These are phyloP conservation scores for Catharus bicknelli DNA, from an alignment of 2,113 vertebrate species.

Conservation along the genomic window DNA sequence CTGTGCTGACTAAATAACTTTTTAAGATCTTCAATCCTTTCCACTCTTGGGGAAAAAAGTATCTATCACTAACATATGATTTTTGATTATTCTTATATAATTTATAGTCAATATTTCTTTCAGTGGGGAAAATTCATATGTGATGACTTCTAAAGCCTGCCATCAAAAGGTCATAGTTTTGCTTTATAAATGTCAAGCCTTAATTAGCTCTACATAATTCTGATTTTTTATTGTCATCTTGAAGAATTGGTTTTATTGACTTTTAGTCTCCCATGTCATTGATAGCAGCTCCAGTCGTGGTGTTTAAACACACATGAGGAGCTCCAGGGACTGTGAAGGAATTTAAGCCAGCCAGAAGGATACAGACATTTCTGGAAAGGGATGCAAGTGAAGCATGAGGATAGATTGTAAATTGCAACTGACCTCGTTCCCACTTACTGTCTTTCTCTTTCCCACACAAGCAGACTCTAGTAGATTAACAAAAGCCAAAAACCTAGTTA, in stretches of 20 bases:
- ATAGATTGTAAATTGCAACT: not conserved
- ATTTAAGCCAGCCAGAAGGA: slow-evolving; percentile 41
- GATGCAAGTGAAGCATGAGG: slow-evolving; percentile 32
- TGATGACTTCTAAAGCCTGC: not conserved
- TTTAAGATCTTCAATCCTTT: slow-evolving; percentile 2
- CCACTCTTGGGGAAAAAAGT: not conserved
- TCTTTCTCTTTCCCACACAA: not conserved
- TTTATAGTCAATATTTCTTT: not conserved
- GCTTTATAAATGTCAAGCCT: not conserved
- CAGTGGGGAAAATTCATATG: not conserved
- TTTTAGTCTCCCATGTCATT: slow-evolving; percentile 17
- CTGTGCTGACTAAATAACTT: slow-evolving; percentile 3
- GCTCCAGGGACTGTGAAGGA: slow-evolving; percentile 24
- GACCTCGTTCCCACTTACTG: not conserved
- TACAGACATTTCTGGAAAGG: slow-evolving; percentile 59
- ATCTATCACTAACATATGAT: not conserved
- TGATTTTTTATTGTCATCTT: slow-evolving; percentile 22
- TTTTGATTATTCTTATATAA: slow-evolving; percentile 31
- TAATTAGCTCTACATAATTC: slow-evolving; percentile 28
- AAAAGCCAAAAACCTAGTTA: not conserved
- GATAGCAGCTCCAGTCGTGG: not conserved
- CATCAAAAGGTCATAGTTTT: slow-evolving; percentile 20
- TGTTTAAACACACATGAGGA: slow-evolving; percentile 50
- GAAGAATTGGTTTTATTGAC: not conserved
- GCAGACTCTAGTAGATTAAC: not conserved